phyloP scores from a whole-genome alignment of 1,140 invertebrate genomes.

The Elymnias hypermnestra region DNA sequence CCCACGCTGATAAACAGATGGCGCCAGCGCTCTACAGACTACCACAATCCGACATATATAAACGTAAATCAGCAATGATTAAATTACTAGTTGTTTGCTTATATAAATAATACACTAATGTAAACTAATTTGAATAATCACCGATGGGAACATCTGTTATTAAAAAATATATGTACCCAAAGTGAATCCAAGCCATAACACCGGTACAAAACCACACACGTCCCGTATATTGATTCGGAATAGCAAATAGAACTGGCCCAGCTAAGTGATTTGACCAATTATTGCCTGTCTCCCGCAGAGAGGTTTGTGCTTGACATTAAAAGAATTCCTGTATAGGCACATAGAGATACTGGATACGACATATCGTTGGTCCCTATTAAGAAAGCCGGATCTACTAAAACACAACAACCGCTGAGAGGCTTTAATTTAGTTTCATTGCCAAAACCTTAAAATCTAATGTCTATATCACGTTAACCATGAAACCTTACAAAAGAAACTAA shows the following conservation, averaged over 20 bases:
- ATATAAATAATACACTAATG: background rate
- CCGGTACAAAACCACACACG: constrained; percentile 8
- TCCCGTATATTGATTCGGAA: constrained; percentile 11
- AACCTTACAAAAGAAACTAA: too few species aligned
- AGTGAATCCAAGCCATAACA: background rate
- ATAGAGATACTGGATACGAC: background rate
- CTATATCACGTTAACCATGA: too few species aligned
- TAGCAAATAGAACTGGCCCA: constrained; percentile 26
- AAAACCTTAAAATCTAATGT: too few species aligned
- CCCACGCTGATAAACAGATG: too few species aligned
- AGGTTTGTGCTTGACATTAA: constrained; percentile 45
- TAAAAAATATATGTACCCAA: background rate
- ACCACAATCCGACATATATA: too few species aligned
- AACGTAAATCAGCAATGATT: background rate
- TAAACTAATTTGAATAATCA: constrained; percentile 5
- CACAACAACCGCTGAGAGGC: too few species aligned
- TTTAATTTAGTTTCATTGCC: too few species aligned
- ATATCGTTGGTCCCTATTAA: too few species aligned
- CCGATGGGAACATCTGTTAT: constrained; percentile 3
- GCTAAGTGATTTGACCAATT: constrained; percentile 64
- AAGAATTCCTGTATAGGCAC: constrained; percentile 38
- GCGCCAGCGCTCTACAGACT: too few species aligned
- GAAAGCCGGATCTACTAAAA: too few species aligned
- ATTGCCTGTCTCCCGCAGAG: constrained; percentile 50
- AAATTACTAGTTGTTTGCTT: too few species aligned